Base-by-base conservation (phyloP, 2,888 invertebrate genomes). In the Agrotis exclamationis region DNA sequence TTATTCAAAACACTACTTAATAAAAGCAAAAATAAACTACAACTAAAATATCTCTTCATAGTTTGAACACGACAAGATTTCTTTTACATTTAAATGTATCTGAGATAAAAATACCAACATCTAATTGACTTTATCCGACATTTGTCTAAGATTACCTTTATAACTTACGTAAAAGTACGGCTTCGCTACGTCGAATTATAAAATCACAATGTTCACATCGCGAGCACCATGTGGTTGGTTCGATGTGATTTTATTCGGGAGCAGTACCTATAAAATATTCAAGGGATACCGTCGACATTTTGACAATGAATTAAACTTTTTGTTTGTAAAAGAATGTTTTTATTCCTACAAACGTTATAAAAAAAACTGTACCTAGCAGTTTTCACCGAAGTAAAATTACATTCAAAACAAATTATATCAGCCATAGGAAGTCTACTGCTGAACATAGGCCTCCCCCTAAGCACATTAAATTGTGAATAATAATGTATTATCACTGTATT, bases 141-240 rank as follows among this genome's bases (percentile, higher is more conserved):
- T 82, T 85, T 79, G 80, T 79, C 78, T 85, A 84, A 82, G 82
- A 85, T 85, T 85, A 85, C 85, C 69, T 80, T 82, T 82, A 80
- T 76, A 76, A 82, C 70, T 85, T 78, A 83, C 48, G 63, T 51
- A 70, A 58, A 66, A 22, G 64, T 76, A 57, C 82, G 72, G 74
- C 20, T 51, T 85, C 50, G 44, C 60, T 73, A 72, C 54, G 77
- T 18, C 66, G 84, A 84, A 85, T 70, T 7, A 48, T 53, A 74
- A 77, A 79, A 75, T 57, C 54, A 53, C 22, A 20, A 24, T 24
- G 44, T 47, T 39, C 24, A 14, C 2, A 60, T 53, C 56, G 20
- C 44, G 22, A 51, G 16, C 20, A 50, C 60, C 45, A 60, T 45
- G 45, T 59, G 50, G 28, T 2, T 13, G 9, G 65, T 57, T 57